Percentiles rank a stretch among this genome's conserved stretches.
Evolutionary conservation across 2,113 vertebrate species (phyloP).

Genomic region (Columba janthina): DNA sequence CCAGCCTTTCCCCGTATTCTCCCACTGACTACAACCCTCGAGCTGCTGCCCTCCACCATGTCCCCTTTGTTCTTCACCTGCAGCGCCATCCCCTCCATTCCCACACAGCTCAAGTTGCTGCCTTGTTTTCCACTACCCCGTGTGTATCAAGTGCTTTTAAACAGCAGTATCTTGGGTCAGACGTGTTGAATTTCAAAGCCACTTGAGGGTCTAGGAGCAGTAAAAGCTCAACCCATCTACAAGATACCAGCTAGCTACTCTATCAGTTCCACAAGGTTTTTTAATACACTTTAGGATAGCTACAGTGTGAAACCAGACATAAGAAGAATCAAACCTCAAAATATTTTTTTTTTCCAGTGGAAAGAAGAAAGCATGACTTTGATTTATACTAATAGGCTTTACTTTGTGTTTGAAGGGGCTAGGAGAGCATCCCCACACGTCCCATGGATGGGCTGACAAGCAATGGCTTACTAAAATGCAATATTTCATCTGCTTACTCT

Average conservation of each 20-base stretch:
- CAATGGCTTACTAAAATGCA: not conserved
- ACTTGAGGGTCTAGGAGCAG: not conserved
- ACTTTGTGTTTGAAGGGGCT: not conserved
- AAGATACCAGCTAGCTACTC: not conserved
- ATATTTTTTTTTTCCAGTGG: not conserved
- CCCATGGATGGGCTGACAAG: not conserved
- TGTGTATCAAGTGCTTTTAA: not conserved
- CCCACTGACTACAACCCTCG: not conserved
- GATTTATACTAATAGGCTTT: not conserved
- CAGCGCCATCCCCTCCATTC: not conserved
- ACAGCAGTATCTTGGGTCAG: not conserved
- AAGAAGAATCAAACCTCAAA: not conserved
- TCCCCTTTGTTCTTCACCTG: not conserved
- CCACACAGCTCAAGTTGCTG: not conserved
- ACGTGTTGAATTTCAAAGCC: constrained; percentile 2
- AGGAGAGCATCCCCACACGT: not conserved
- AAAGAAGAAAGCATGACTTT: not conserved
- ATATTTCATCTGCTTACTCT: not conserved
- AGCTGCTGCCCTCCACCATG: not conserved
- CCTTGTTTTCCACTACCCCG: constrained; percentile 6
- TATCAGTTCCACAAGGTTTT: not conserved
- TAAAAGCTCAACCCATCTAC: not conserved
- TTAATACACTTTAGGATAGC: not conserved
- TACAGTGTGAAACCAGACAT: not conserved
- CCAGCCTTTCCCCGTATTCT: not conserved